Base-by-base conservation (phyloP, 2,113 vertebrate species). In the Phalacrocorax aristotelis region DNA sequence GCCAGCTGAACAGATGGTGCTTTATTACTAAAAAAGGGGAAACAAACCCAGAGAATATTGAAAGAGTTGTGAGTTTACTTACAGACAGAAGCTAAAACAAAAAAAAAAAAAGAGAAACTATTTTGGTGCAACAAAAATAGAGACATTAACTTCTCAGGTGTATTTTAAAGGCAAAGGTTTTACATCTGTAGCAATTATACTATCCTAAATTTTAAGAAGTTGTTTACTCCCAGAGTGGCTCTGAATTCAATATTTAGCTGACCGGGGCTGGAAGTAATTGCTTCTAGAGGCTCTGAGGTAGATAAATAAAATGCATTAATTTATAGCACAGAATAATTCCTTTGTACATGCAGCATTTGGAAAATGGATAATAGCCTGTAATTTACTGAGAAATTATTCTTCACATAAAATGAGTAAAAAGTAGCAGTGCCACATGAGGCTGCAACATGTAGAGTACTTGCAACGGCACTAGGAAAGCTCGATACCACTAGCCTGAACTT, bases 251-350 rank as follows among this genome's bases (percentile, higher is more conserved):
- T 48, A 91, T 65, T 69, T 90, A 85, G 15, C 75, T 94, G 81
- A 78, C 36, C 27, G 57, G 57, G 44, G 51, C 38, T 71, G 10
- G 25, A 89, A 82, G 70, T 85, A 96, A 96, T 93, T 93, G 87
- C 61, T 91, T 87, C 48, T 85, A 61, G 40, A 75, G 23, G 40
- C 30, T 72, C 49, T 61, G 21, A 94, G 36, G 9, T 18, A 94
- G 75, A 94, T 79, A 95, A 87, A 91, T 71, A 89, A 95, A 93
- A 87, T 79, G 12, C 29, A 83, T 76, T 79, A 12, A 66, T 91
- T 76, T 72, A 81, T 23, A 79, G 55, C 30, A 79, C 21, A 76
- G 26, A 27, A 40, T 32, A 93, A 86, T 16, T 89, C 34, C 61
- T 72, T 69, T 71, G 64, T 55, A 89, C 12, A 58, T 30, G 51